Percentiles rank a stretch among this genome's conserved stretches.
Evolutionary conservation across 2,113 vertebrate genomes (phyloP).

Genomic region (Australoheros scitulus): DNA sequence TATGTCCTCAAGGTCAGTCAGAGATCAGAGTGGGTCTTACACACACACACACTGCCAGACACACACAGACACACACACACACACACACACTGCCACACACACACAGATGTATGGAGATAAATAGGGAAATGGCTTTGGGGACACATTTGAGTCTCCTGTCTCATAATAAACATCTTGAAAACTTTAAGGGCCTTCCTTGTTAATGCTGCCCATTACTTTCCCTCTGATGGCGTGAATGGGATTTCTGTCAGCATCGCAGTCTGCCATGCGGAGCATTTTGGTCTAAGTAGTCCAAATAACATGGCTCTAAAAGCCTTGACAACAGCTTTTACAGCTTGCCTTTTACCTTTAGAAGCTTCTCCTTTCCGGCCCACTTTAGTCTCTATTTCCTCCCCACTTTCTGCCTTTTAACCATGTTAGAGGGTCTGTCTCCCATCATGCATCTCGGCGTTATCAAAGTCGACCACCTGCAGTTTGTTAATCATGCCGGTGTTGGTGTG

Average conservation of each 20-base stretch:
- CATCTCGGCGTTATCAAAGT: conserved; percentile 64
- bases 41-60: neutral
- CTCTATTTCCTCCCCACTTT: conserved; percentile 65
- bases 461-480: conserved; percentile 66
- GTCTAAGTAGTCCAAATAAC: conserved; percentile 73
- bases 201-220: conserved; percentile 65
- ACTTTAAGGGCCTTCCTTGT: conserved; percentile 60
- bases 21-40: neutral
- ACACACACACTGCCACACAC: neutral
- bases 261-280: conserved; percentile 51
- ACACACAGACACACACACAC: too few relatives aligned
- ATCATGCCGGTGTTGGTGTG: conserved; percentile 62
- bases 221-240: conserved; percentile 41
- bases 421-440: conserved; percentile 62
- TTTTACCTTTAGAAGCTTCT: conserved; percentile 67
- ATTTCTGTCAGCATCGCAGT: conserved; percentile 50
- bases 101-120: neutral
- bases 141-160: conserved; percentile 32
- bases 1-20: conserved; percentile 61
- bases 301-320: conserved; percentile 66
- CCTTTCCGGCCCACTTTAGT: conserved; percentile 63
- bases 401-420: conserved; percentile 63
- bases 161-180: conserved; percentile 54
- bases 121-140: conserved; percentile 20
- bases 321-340: conserved; percentile 61